These are phyloP conservation scores for Andrena fulva DNA, from an alignment of 2,888 invertebrate genomes.

Conservation along the genomic window DNA sequence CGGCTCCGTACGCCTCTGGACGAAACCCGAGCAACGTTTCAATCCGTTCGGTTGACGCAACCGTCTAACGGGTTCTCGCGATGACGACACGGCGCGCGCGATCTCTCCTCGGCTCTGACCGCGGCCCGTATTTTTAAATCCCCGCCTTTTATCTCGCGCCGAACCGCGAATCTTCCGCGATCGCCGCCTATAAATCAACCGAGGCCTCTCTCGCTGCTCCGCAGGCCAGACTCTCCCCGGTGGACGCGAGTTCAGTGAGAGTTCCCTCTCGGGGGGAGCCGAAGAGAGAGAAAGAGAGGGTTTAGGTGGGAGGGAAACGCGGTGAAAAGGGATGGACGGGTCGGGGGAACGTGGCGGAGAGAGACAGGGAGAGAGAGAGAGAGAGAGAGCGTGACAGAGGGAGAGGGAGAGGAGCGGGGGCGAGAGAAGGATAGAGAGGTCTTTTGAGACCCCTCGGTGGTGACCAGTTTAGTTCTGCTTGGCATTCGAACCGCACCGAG, in stretches of 20 bases:
- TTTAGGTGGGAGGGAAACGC: constrained; percentile 27
- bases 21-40: neutral
- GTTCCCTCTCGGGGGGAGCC: neutral
- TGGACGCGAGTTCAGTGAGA: constrained; percentile 6
- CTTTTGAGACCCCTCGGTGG: constrained; percentile 77
- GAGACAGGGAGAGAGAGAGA: constrained; percentile 41
- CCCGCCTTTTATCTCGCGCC: constrained; percentile 48
- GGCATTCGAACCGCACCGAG: constrained; percentile 69
- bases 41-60: constrained; percentile 27
- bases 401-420: constrained; percentile 55
- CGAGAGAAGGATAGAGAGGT: constrained; percentile 66
- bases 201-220: constrained; percentile 27
- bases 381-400: constrained; percentile 28
- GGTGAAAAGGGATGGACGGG: constrained; percentile 19
- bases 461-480: constrained; percentile 78
- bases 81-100: constrained; percentile 22
- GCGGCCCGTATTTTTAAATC: constrained; percentile 59
- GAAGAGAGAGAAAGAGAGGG: neutral
- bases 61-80: constrained; percentile 36
- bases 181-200: constrained; percentile 63
- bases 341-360: constrained; percentile 16
- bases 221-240: constrained; percentile 29
- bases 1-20: neutral
- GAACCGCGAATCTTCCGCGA: constrained; percentile 56
- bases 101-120: neutral